phyloP scores from a whole-genome alignment of 1,140 invertebrate genomes.

The Aethina tumida region DNA sequence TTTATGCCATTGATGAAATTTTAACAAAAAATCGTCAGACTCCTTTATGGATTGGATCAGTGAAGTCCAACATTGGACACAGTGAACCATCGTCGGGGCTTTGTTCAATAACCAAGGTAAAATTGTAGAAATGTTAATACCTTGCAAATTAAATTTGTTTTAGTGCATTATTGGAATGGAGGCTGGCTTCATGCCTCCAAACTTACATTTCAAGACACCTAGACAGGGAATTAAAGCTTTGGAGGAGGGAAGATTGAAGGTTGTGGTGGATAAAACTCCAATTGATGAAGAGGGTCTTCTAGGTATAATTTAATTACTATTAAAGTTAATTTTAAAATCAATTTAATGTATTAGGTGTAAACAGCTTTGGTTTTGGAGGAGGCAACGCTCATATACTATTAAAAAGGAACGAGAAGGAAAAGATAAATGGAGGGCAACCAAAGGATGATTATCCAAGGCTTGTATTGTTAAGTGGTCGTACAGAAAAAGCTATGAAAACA shows the following conservation, averaged over 20 bases:
- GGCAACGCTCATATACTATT: slow-evolving; percentile 57
- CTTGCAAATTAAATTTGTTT: no score
- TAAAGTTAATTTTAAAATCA: no score
- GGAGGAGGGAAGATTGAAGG: slow-evolving; percentile 55
- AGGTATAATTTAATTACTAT: no score
- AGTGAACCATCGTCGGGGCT: slow-evolving; percentile 80
- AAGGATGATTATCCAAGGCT: slow-evolving; percentile 45
- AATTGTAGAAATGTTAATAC: no score
- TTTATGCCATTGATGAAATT: slow-evolving; percentile 48
- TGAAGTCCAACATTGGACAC: slow-evolving; percentile 91
- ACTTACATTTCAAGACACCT: slow-evolving; percentile 64
- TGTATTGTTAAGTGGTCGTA: slow-evolving; percentile 51
- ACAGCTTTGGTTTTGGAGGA: slow-evolving; percentile 52
- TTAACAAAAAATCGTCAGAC: slow-evolving; percentile 44
- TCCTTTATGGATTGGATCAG: slow-evolving; percentile 75
- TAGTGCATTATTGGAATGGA: no score
- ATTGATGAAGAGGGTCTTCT: slow-evolving; percentile 47
- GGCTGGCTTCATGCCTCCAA: slow-evolving; percentile 62
- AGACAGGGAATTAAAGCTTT: slow-evolving; percentile 66
- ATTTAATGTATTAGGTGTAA: slow-evolving; percentile 38
- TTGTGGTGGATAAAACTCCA: slow-evolving; percentile 54
- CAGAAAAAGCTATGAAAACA: slow-evolving; percentile 43
- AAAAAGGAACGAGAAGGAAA: slow-evolving; percentile 40
- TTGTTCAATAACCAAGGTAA: slow-evolving; percentile 64
- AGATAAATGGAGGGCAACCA: slow-evolving; percentile 39